Evolutionary conservation across 2,797 vertebrate species (phyloP).

Genomic region (Sebastes matsubarae): DNA sequence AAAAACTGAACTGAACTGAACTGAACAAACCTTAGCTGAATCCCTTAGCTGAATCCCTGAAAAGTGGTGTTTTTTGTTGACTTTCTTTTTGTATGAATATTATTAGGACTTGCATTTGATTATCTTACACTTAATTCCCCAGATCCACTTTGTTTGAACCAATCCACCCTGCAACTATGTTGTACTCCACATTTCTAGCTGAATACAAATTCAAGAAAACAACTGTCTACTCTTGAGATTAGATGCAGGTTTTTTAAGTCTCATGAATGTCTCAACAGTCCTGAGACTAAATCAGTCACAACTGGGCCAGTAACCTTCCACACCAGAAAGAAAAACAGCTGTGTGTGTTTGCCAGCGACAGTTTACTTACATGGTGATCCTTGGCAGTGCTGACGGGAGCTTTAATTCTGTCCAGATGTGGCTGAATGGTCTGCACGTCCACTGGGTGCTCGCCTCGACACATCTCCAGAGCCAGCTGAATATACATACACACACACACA

Average conservation of each 20-base stretch:
- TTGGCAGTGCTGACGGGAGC: slow-evolving; percentile 73
- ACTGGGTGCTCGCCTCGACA: slow-evolving; percentile 71
- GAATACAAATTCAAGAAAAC: background rate
- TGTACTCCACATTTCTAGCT: background rate
- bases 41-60: too few relatives aligned
- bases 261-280: background rate
- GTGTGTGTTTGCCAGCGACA: background rate
- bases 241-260: background rate
- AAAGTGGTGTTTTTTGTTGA: too few relatives aligned
- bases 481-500: background rate
- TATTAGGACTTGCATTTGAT: too few relatives aligned
- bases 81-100: too few relatives aligned
- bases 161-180: background rate
- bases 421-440: slow-evolving; percentile 74
- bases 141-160: too few relatives aligned
- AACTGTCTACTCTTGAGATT: background rate
- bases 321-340: background rate
- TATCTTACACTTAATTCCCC: too few relatives aligned
- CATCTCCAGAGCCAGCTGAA: slow-evolving; percentile 79
- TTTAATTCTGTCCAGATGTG: slow-evolving; percentile 79
- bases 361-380: slow-evolving; percentile 70
- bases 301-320: background rate
- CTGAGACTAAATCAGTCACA: background rate
- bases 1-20: too few relatives aligned
- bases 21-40: too few relatives aligned